Evolutionary conservation across 2,797 vertebrate genomes (phyloP).

Genomic region (Micromesistius poutassou): DNA sequence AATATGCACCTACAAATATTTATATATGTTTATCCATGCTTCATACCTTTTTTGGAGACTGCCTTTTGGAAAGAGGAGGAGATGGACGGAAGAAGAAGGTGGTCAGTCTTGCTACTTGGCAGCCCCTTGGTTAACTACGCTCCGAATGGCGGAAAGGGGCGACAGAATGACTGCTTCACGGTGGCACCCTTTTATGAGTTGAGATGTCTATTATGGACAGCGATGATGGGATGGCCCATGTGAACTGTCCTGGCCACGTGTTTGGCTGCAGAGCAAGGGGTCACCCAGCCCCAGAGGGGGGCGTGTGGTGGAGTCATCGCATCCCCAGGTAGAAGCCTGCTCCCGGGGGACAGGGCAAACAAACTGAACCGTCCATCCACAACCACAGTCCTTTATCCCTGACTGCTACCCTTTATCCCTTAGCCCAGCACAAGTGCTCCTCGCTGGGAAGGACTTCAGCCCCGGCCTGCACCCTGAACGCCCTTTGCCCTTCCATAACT

Average conservation of each 20-base stretch:
- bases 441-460: conserved; percentile 41
- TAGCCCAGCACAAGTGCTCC: background rate
- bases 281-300: conserved; percentile 29
- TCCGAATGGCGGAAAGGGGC: conserved; percentile 19
- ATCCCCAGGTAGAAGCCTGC: conserved; percentile 38
- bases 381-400: background rate
- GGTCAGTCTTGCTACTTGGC: conserved; percentile 20
- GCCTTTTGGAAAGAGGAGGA: conserved; percentile 37
- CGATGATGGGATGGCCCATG: conserved; percentile 34
- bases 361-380: conserved; percentile 8
- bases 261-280: conserved; percentile 30
- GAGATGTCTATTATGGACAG: conserved; percentile 35
- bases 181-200: conserved; percentile 14
- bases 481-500: conserved; percentile 26
- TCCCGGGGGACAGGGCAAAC: conserved; percentile 24
- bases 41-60: conserved; percentile 50
- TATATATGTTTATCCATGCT: conserved; percentile 56
- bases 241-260: conserved; percentile 14
- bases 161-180: conserved; percentile 33
- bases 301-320: conserved; percentile 18
- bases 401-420: conserved; percentile 1
- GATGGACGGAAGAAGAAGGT: background rate
- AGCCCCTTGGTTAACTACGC: conserved; percentile 37
- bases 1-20: conserved; percentile 48
- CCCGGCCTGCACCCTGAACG: conserved; percentile 23